A percentile compares a stretch with the other conserved stretches of the same genome.
Conservation (phyloP, 37 sponge, comb jelly and placozoan genomes). For the Chondrosia reniformis region DNA sequence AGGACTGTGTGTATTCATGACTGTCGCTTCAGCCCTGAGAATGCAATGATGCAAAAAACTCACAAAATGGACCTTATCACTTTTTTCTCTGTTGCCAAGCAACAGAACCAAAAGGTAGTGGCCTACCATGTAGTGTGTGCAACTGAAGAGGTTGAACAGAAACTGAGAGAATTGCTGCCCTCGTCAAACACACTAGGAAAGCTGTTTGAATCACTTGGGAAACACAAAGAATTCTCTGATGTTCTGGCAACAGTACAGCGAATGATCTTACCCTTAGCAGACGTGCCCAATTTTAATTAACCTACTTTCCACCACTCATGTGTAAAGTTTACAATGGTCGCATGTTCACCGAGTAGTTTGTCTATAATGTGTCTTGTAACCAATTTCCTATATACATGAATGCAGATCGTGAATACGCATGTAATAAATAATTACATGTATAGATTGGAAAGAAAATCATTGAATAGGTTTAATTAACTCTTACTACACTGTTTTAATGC, state of each 20-base stretch:
- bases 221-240: background rate
- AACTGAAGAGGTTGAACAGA: conserved; percentile 15
- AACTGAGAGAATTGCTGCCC: conserved; percentile 19
- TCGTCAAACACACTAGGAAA: background rate
- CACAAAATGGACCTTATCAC: conserved; percentile 10
- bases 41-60: conserved; percentile 65
- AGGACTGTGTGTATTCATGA: conserved; percentile 77
- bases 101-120: conserved; percentile 32
- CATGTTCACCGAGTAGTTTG: too few species aligned
- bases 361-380: too few species aligned
- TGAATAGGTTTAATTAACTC: too few species aligned
- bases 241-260: background rate
- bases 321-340: too few species aligned
- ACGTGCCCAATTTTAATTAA: background rate
- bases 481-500: too few species aligned
- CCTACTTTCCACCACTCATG: too few species aligned
- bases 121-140: conserved; percentile 52
- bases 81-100: conserved; percentile 65
- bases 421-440: too few species aligned
- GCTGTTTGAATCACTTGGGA: background rate
- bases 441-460: too few species aligned
- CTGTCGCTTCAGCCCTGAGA: conserved; percentile 73
- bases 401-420: too few species aligned
- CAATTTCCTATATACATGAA: too few species aligned
- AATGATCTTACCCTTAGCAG: background rate